Evolutionary conservation across 1,140 invertebrate genomes (phyloP), one percentile per base, ranked within the genome.

Genomic region (Ericerus pela): DNA sequence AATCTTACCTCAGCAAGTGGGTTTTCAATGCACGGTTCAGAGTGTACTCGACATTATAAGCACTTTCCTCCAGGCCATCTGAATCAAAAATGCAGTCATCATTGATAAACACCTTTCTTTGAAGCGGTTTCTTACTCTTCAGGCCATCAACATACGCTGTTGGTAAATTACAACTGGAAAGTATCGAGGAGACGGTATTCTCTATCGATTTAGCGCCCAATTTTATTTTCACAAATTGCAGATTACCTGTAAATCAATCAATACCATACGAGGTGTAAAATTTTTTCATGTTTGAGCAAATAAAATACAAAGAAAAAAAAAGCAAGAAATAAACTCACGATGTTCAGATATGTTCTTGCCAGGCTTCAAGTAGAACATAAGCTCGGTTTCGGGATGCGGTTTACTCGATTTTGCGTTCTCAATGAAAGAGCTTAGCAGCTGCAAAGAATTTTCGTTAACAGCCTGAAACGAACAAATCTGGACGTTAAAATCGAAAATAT

Each of bases 401-500:
- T 74, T 69, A 62, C 76, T 75, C 64, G 78, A 73, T 65, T 85
- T 78, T 58, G 87, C 68, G 56, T 73, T 77, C 69, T 90, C 81
- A 60, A 95, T 68, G 63, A 88, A 79, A 36, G 82, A 84, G 72
- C 88, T 93, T 33, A 95, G 69, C 59, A 82, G 76, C 69, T 94
- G 90, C 57, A 95, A 68, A 1, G 89, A 93, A 65, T 88, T 81
- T 72, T 95, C 91, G 76, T 96, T 96, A 2, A 86, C 82, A 57
- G 79, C 78, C 82, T 92, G 68, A 37, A 77, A 72, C 51, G 26
- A n/a, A n/a, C n/a, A n/a, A n/a, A n/a, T n/a, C n/a, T n/a, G n/a
- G n/a, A n/a, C n/a, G 30, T 33, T 33, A n/a, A 33, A n/a, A 33
- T 10, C n/a, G 20, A 47, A 47, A 41, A 47, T 47, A 14, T 22